These are phyloP conservation scores for Urechis unicinctus DNA, from an alignment of 2,888 invertebrate species.

Conservation along the genomic window DNA sequence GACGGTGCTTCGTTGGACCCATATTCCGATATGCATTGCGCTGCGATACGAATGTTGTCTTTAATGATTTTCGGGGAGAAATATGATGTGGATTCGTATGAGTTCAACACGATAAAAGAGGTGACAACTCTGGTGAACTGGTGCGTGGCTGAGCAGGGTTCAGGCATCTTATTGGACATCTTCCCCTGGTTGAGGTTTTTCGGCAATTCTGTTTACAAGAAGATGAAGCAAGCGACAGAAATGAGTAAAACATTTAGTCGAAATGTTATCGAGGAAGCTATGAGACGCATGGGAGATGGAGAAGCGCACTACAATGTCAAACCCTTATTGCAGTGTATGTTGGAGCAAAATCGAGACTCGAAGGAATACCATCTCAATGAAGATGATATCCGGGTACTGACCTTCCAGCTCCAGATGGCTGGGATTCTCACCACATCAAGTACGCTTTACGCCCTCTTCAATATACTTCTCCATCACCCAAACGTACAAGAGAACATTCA, in stretches of 20 bases:
- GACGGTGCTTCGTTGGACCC: slow-evolving; percentile 5
- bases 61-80: not conserved
- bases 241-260: not conserved
- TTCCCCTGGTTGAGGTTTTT: slow-evolving; percentile 24
- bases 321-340: not conserved
- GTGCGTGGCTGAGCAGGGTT: not conserved
- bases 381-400: not conserved
- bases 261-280: not conserved
- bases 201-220: not conserved
- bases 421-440: slow-evolving; percentile 7
- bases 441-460: slow-evolving; percentile 8
- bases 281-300: not conserved
- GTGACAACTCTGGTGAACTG: not conserved
- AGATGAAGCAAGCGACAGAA: not conserved
- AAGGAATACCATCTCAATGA: not conserved
- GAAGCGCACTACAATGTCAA: not conserved
- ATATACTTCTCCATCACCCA: slow-evolving; percentile 22
- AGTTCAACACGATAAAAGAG: not conserved
- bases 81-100: not conserved
- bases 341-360: not conserved
- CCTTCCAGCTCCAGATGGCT: slow-evolving; percentile 1
- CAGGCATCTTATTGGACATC: slow-evolving; percentile 25
- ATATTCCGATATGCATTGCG: not conserved
- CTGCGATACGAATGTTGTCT: slow-evolving; percentile 1
- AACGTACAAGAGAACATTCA: slow-evolving; percentile 29